Evolutionary conservation across 2,888 invertebrate species (phyloP).

Genomic region (Drosophila antonietae): DNA sequence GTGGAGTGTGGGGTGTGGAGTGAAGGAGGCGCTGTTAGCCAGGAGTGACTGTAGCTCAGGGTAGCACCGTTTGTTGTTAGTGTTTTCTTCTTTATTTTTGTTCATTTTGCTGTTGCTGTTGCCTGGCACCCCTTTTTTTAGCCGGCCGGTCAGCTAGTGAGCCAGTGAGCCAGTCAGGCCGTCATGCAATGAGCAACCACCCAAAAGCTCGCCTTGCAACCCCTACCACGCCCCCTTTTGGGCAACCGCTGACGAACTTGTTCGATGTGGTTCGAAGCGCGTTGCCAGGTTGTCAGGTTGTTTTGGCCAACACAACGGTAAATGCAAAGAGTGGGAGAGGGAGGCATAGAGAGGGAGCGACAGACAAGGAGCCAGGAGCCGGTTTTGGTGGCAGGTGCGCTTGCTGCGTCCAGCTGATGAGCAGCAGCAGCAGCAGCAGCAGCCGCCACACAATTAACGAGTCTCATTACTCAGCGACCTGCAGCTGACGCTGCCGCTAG

Average conservation of each 20-base stretch:
- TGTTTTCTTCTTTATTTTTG: constrained; percentile 32
- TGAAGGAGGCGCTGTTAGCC: constrained; percentile 20
- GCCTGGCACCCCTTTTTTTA: constrained; percentile 57
- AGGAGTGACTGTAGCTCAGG: constrained; percentile 36
- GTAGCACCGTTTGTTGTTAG: constrained; percentile 40
- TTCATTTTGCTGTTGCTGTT: constrained; percentile 7
- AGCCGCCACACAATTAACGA: constrained; percentile 60
- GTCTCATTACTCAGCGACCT: constrained; percentile 60
- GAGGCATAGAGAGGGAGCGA: neutral
- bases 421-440: constrained; percentile 17
- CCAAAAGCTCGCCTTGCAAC: constrained; percentile 20
- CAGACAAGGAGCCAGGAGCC: constrained; percentile 38
- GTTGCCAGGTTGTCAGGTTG: constrained; percentile 66
- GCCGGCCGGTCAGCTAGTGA: constrained; percentile 69
- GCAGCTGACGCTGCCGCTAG: constrained; percentile 48
- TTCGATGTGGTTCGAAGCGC: constrained; percentile 73
- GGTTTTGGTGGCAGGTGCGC: constrained; percentile 61
- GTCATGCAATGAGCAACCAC: constrained; percentile 46
- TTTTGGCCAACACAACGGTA: constrained; percentile 56
- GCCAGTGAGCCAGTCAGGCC: constrained; percentile 27
- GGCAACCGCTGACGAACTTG: constrained; percentile 62
- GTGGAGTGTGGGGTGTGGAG: neutral
- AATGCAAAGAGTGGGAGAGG: constrained; percentile 33
- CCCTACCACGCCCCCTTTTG: constrained; percentile 22
- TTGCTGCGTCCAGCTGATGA: constrained; percentile 29